Percentiles rank a stretch among this genome's conserved stretches.
Evolutionary conservation across 2,888 invertebrate genomes (phyloP).

Genomic region (Chloroclystis v-ata): DNA sequence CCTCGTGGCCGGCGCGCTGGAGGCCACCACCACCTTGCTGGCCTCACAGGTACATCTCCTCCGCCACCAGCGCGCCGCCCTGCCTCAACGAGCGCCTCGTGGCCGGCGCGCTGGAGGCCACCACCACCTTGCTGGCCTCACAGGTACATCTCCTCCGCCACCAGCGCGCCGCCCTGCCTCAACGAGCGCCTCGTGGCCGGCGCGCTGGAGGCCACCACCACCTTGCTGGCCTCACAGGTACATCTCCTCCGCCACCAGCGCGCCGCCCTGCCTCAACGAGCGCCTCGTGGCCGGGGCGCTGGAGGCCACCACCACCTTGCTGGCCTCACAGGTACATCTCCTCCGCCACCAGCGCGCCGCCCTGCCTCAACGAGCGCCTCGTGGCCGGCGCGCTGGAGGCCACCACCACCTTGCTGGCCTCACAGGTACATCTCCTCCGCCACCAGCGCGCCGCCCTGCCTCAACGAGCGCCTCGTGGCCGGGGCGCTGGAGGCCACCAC

Average conservation of each 20-base stretch:
- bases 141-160: no score
- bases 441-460: slow-evolving; percentile 68
- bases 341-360: no score
- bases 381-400: slow-evolving; percentile 77
- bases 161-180: slow-evolving; percentile 69
- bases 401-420: slow-evolving; percentile 74
- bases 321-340: slow-evolving; percentile 78
- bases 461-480: slow-evolving; percentile 75
- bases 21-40: slow-evolving; percentile 74
- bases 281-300: slow-evolving; percentile 75
- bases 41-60: slow-evolving; percentile 78
- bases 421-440: slow-evolving; percentile 77
- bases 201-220: slow-evolving; percentile 75
- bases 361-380: slow-evolving; percentile 72
- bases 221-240: slow-evolving; percentile 78
- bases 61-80: no score
- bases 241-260: no score
- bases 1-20: slow-evolving; percentile 75
- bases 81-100: slow-evolving; percentile 75
- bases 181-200: slow-evolving; percentile 75
- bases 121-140: slow-evolving; percentile 75
- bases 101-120: slow-evolving; percentile 74
- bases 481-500: slow-evolving; percentile 76
- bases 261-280: slow-evolving; percentile 72
- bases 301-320: slow-evolving; percentile 74